Evolutionary conservation across 2,888 invertebrate species (phyloP).

Genomic region (Calameuta filiformis): DNA sequence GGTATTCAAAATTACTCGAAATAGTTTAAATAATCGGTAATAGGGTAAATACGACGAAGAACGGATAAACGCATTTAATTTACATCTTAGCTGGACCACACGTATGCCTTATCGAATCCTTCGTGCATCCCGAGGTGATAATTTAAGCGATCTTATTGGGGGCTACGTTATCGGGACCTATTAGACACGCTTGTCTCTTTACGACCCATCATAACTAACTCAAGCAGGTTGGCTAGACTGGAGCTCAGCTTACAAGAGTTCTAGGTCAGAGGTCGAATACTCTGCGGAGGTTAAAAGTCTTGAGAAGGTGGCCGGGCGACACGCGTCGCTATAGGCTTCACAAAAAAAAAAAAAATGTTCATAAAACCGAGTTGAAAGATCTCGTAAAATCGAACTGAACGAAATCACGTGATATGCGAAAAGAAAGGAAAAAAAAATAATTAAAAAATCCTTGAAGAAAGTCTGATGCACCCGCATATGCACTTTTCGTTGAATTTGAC

Average conservation of each 20-base stretch:
- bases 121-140: slow-evolving; percentile 35
- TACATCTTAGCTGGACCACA: slow-evolving; percentile 52
- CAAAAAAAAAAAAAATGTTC: not conserved
- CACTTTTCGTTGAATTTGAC: not conserved
- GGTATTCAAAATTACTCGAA: not conserved
- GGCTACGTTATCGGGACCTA: slow-evolving; percentile 55
- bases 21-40: not conserved
- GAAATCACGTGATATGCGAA: slow-evolving; percentile 17
- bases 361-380: not conserved
- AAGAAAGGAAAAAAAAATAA: slow-evolving; percentile 2
- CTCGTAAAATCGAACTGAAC: not conserved
- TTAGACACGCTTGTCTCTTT: slow-evolving; percentile 53
- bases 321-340: not conserved
- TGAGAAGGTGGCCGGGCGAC: not conserved
- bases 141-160: slow-evolving; percentile 51
- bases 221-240: slow-evolving; percentile 42
- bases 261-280: slow-evolving; percentile 19
- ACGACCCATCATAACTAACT: slow-evolving; percentile 50
- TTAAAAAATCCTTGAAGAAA: slow-evolving; percentile 21
- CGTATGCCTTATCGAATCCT: slow-evolving; percentile 13
- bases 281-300: not conserved
- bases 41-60: not conserved
- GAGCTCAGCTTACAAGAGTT: slow-evolving; percentile 32
- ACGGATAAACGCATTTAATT: not conserved
- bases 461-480: slow-evolving; percentile 11